These are phyloP conservation scores for Calonectris borealis DNA, from an alignment of 2,113 vertebrate genomes.

Conservation along the genomic window DNA sequence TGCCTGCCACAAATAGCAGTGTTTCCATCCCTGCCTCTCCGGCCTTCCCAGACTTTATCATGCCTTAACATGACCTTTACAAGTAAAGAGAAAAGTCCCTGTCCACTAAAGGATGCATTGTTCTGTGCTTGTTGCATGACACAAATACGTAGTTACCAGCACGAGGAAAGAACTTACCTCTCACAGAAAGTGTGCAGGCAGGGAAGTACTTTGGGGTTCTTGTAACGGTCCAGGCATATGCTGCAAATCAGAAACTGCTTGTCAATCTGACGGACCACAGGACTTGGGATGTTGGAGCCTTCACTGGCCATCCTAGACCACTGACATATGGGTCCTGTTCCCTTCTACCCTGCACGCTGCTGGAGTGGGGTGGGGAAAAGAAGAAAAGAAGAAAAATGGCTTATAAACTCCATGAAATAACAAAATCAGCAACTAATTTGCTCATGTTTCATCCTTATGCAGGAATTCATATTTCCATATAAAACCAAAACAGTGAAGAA, in stretches of 20 bases:
- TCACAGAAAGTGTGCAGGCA: slow-evolving; percentile 96
- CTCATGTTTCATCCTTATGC: background rate
- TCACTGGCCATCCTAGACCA: slow-evolving; percentile 98
- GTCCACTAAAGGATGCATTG: background rate
- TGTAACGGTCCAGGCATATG: slow-evolving; percentile 98
- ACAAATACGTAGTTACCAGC: background rate
- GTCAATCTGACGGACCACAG: slow-evolving; percentile 97
- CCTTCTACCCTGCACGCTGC: slow-evolving; percentile 84
- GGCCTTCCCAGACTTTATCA: background rate
- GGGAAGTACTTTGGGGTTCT: slow-evolving; percentile 97
- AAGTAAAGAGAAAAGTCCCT: background rate
- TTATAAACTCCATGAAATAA: background rate
- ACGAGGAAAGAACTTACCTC: slow-evolving; percentile 73
- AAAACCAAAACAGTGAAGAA: background rate
- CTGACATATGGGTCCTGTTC: slow-evolving; percentile 82
- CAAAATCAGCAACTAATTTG: background rate
- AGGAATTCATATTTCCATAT: background rate
- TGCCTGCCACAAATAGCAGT: background rate
- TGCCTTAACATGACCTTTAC: background rate
- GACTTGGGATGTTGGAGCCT: slow-evolving; percentile 91
- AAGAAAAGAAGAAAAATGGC: background rate
- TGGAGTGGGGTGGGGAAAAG: background rate
- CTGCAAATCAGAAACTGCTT: slow-evolving; percentile 99
- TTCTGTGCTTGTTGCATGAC: background rate
- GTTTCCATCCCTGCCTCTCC: background rate